These are phyloP conservation scores for Drosophila athabasca DNA, from an alignment of 1,140 invertebrate species.

Conservation along the genomic window DNA sequence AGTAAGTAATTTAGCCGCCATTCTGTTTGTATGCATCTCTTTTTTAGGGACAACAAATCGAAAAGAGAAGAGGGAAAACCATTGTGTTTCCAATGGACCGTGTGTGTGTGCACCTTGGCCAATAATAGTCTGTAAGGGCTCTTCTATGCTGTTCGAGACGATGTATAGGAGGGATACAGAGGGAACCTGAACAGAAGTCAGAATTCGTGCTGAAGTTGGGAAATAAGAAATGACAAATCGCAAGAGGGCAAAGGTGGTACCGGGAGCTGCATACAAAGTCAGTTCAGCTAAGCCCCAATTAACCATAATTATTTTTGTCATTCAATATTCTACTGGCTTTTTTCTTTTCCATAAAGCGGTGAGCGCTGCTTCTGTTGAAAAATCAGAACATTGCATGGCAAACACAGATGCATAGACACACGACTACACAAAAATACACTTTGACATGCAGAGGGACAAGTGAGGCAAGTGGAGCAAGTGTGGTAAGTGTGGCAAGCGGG, in stretches of 20 bases:
- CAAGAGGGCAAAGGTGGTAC: not conserved
- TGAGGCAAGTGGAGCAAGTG: not conserved
- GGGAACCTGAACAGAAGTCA: too few species aligned
- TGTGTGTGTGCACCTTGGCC: too few species aligned
- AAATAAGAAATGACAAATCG: not conserved
- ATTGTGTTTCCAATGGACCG: too few species aligned
- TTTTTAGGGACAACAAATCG: too few species aligned
- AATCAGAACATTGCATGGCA: slow-evolving; percentile 33
- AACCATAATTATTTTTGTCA: slow-evolving; percentile 34
- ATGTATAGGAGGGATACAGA: too few species aligned
- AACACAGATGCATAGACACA: slow-evolving; percentile 14
- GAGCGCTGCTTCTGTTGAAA: slow-evolving; percentile 18
- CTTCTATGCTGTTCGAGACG: too few species aligned
- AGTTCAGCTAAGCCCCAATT: slow-evolving; percentile 11
- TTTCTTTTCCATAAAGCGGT: slow-evolving; percentile 19
- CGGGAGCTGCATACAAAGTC: not conserved
- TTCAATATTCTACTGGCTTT: not conserved
- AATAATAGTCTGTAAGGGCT: too few species aligned
- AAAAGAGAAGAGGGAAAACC: too few species aligned
- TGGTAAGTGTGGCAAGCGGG: not conserved
- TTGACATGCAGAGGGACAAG: not conserved
- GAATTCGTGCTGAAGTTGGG: too few species aligned
- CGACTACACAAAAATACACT: not conserved
- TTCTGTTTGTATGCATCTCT: too few species aligned
- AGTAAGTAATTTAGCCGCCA: too few species aligned